Evolutionary conservation across 2,888 invertebrate species (phyloP).

Genomic region (Belgica antarctica): DNA sequence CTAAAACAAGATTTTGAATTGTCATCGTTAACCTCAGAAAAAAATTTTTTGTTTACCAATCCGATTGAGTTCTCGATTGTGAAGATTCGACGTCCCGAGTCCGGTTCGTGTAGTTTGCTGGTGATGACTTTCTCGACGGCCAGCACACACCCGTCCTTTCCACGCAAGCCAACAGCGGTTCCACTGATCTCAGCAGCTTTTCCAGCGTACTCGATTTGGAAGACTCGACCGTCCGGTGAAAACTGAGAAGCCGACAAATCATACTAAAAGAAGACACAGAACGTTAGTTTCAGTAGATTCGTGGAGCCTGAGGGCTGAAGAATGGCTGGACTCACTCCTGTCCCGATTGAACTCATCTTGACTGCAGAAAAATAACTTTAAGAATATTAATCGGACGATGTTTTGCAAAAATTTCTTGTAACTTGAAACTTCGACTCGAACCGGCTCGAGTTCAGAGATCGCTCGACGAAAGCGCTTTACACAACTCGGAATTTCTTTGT

Average conservation of each 20-base stretch:
- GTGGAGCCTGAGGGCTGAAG: constrained; percentile 1
- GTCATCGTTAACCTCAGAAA: constrained; percentile 35
- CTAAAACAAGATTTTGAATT: constrained; percentile 55
- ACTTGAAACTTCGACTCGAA: too few relatives aligned
- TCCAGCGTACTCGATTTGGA: constrained; percentile 99
- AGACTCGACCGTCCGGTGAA: constrained; percentile 98
- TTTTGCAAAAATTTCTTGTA: too few relatives aligned
- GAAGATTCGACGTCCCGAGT: constrained; percentile 88
- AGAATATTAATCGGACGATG: too few relatives aligned
- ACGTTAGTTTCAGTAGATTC: background rate
- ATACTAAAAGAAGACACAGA: constrained; percentile 64
- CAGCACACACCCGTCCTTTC: constrained; percentile 95
- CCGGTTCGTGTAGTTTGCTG: constrained; percentile 88
- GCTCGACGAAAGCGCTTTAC: too few relatives aligned
- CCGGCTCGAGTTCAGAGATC: too few relatives aligned
- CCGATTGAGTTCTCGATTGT: constrained; percentile 93
- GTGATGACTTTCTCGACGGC: constrained; percentile 96
- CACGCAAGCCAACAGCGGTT: constrained; percentile 90
- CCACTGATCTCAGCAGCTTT: constrained; percentile 99
- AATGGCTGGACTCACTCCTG: constrained; percentile 73
- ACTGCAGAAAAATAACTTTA: background rate
- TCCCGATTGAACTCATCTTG: constrained; percentile 92
- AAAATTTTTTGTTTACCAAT: constrained; percentile 61
- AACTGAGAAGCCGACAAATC: constrained; percentile 99
- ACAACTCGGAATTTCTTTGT: too few relatives aligned